These are phyloP conservation scores for Equus quagga DNA, from an alignment of 2,113 vertebrate genomes.

Conservation along the genomic window DNA sequence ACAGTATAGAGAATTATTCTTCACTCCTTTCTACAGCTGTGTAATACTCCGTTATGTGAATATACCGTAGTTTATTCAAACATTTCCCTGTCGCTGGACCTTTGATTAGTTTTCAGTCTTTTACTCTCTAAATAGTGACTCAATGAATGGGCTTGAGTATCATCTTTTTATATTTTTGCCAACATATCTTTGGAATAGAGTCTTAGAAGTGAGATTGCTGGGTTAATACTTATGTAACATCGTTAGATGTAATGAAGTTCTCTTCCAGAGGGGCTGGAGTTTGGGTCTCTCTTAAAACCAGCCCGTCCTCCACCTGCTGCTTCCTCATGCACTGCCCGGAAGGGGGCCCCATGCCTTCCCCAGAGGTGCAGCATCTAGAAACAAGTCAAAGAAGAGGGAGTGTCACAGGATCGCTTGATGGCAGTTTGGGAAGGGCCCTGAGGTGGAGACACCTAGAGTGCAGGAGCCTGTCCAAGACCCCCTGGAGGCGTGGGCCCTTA, in stretches of 20 bases:
- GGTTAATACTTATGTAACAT: fast-evolving
- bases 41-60: neutral
- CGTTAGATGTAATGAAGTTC: neutral
- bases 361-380: neutral
- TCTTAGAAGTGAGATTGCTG: neutral
- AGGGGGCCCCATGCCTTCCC: neutral
- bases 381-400: neutral
- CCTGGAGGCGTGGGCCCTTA: neutral
- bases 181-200: neutral
- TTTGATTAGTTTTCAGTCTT: neutral
- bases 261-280: fast-evolving
- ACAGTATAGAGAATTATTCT: neutral
- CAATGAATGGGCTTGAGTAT: neutral
- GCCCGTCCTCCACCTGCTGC: too few species aligned
- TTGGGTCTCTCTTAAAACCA: neutral
- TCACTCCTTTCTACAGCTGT: neutral
- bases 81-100: neutral
- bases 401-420: neutral
- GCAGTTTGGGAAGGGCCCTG: neutral
- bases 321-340: neutral
- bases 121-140: neutral
- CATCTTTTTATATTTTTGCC: neutral
- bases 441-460: fast-evolving
- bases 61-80: neutral
- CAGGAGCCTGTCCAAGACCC: neutral